These are phyloP conservation scores for Leuctra nigra DNA, from an alignment of 2,888 invertebrate species.

Conservation along the genomic window DNA sequence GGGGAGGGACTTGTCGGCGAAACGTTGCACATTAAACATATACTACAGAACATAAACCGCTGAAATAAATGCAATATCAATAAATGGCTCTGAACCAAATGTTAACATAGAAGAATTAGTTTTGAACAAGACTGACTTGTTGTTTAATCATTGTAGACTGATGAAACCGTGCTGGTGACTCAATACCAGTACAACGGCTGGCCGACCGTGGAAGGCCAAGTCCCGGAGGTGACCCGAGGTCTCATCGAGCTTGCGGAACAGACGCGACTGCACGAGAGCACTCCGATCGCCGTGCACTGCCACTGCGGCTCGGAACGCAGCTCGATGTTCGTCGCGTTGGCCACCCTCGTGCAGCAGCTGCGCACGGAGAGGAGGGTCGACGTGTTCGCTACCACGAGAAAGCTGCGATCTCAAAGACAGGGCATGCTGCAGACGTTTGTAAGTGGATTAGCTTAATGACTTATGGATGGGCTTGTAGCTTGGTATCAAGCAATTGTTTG, in stretches of 20 bases:
- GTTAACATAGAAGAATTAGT: too few species aligned
- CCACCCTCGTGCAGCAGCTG: slow-evolving; percentile 77
- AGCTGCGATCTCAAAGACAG: slow-evolving; percentile 76
- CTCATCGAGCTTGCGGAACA: slow-evolving; percentile 81
- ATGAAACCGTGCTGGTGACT: slow-evolving; percentile 65
- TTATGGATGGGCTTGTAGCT: too few species aligned
- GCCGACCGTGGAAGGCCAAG: slow-evolving; percentile 84
- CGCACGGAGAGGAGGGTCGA: slow-evolving; percentile 79
- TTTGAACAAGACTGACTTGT: too few species aligned
- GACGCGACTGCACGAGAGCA: slow-evolving; percentile 40
- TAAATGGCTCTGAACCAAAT: too few species aligned
- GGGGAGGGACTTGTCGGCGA: too few species aligned
- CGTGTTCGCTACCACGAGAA: slow-evolving; percentile 75
- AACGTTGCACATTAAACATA: too few species aligned
- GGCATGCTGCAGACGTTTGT: slow-evolving; percentile 79
- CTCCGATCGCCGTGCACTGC: slow-evolving; percentile 72
- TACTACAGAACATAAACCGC: too few species aligned
- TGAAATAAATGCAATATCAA: too few species aligned
- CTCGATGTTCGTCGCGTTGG: slow-evolving; percentile 83
- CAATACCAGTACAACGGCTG: slow-evolving; percentile 90
- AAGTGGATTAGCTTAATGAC: too few species aligned
- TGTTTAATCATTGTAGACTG: slow-evolving; percentile 59
- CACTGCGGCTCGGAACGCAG: slow-evolving; percentile 81
- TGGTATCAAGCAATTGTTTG: too few species aligned
- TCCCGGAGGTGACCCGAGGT: slow-evolving; percentile 82